These are phyloP conservation scores for Brachyhypopomus occidentalis DNA, from an alignment of 2,113 vertebrate species.

Conservation along the genomic window DNA sequence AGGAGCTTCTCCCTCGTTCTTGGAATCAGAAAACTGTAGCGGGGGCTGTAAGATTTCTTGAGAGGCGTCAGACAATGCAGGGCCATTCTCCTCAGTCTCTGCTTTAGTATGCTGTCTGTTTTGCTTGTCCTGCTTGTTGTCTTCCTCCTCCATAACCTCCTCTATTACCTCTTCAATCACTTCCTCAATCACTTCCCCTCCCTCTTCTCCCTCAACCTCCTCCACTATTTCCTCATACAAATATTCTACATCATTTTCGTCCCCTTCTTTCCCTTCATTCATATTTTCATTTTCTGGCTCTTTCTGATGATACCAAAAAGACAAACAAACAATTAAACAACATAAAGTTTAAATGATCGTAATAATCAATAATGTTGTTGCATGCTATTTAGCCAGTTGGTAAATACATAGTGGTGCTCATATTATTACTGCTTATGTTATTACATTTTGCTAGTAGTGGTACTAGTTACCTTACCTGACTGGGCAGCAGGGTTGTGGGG, in stretches of 20 bases:
- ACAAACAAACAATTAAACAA: neutral
- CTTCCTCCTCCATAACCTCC: conserved; percentile 40
- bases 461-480: conserved; percentile 68
- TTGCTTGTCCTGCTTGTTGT: neutral
- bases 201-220: conserved; percentile 57
- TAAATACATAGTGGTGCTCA: no score
- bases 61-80: neutral
- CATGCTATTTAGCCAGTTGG: no score
- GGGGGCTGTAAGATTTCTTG: conserved; percentile 28
- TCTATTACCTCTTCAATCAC: conserved; percentile 66
- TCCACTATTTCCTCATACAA: conserved; percentile 66
- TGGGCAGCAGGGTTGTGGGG: conserved; percentile 84
- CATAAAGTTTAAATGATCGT: neutral
- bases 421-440: neutral
- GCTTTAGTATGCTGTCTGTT: conserved; percentile 1
- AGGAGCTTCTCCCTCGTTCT: conserved; percentile 29
- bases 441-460: neutral
- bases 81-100: neutral
- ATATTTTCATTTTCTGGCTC: conserved; percentile 54
- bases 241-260: conserved; percentile 50
- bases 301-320: conserved; percentile 55
- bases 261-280: conserved; percentile 45
- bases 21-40: conserved; percentile 38
- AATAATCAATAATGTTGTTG: no score
- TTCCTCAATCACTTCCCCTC: conserved; percentile 64